Conservation (phyloP, 2,113 vertebrate species). For the Eurypyga helias region DNA sequence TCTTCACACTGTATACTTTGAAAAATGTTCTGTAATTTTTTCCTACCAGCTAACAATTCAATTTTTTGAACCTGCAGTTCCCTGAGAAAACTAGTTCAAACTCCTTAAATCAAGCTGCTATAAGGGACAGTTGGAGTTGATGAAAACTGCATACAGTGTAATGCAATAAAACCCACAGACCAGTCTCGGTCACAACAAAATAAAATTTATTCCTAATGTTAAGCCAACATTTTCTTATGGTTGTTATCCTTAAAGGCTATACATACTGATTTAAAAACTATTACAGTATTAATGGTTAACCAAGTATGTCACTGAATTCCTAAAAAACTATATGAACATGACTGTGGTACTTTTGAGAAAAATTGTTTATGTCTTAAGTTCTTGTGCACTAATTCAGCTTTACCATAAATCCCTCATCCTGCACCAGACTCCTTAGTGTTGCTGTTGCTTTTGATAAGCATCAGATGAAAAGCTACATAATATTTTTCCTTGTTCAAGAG, state of each 20-base stretch:
- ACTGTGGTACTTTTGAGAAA: background rate
- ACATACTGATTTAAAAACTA: background rate
- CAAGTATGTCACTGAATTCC: background rate
- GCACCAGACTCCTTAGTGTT: background rate
- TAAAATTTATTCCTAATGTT: slow-evolving; percentile 14
- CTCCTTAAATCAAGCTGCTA: slow-evolving; percentile 32
- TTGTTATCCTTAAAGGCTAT: background rate
- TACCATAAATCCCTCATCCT: background rate
- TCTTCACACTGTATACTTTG: slow-evolving; percentile 45
- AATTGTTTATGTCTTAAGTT: background rate
- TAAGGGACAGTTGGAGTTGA: background rate
- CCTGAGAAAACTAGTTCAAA: slow-evolving; percentile 33
- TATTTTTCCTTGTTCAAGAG: background rate
- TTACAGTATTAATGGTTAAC: slow-evolving; percentile 3
- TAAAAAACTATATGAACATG: background rate
- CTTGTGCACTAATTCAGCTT: background rate
- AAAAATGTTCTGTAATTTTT: slow-evolving; percentile 47
- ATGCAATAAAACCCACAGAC: slow-evolving; percentile 12
- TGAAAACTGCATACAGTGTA: slow-evolving; percentile 3
- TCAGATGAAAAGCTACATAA: background rate
- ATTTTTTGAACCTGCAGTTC: slow-evolving; percentile 31
- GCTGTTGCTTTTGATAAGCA: background rate
- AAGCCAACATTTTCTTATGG: background rate
- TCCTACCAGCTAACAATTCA: slow-evolving; percentile 37
- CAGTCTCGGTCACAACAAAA: background rate